Conservation (phyloP, 2,888 invertebrate genomes). For the Tetanocera ferruginea region DNA sequence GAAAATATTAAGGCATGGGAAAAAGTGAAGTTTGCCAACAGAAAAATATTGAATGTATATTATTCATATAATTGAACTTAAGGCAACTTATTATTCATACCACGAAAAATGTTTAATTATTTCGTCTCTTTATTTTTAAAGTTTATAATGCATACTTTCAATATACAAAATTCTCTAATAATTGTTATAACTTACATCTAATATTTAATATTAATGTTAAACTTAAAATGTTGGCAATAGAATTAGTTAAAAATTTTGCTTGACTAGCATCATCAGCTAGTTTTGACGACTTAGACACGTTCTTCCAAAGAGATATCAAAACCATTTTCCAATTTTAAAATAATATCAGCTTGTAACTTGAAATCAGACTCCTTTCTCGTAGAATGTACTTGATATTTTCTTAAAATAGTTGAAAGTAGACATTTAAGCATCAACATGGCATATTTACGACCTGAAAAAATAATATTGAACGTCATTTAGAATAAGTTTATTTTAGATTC, state of each 20-base stretch:
- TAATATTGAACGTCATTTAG: no score
- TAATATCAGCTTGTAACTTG: slow-evolving; percentile 79
- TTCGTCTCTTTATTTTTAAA: neutral
- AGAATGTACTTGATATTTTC: slow-evolving; percentile 78
- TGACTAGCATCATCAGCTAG: neutral
- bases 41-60: neutral
- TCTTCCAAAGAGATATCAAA: slow-evolving; percentile 79
- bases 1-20: neutral
- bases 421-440: slow-evolving; percentile 85
- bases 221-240: neutral
- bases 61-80: no score
- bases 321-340: slow-evolving; percentile 80
- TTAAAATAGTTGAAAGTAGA: slow-evolving; percentile 79
- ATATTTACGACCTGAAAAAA: slow-evolving; percentile 75
- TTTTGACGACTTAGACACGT: slow-evolving; percentile 64
- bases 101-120: no score
- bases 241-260: neutral
- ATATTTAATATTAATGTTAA: neutral
- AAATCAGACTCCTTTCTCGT: slow-evolving; percentile 77
- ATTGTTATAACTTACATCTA: no score
- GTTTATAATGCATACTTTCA: neutral
- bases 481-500: no score
- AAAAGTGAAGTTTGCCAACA: neutral
- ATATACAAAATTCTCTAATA: no score
- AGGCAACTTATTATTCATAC: no score